These are phyloP conservation scores for Rhagoletis pomonella DNA, from an alignment of 1,140 invertebrate genomes.

Conservation along the genomic window DNA sequence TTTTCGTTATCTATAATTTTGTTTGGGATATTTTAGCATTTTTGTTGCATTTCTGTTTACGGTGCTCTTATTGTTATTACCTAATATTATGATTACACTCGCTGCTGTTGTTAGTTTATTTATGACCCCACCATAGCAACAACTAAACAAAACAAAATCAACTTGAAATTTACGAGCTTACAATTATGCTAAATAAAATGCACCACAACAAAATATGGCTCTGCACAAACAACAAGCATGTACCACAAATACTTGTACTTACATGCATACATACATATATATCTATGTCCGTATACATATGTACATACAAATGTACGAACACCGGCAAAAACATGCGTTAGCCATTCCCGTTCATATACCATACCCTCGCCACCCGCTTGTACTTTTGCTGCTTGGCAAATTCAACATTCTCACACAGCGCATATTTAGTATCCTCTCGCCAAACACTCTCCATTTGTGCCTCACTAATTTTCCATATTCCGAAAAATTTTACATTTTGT, in stretches of 20 bases:
- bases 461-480: conserved; percentile 51
- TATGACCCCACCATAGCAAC: conserved; percentile 43
- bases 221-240: not conserved
- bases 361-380: not conserved
- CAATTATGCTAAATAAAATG: conserved; percentile 54
- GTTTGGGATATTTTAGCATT: conserved; percentile 19
- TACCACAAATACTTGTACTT: not conserved
- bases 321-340: not conserved
- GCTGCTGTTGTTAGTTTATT: conserved; percentile 24
- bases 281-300: not conserved
- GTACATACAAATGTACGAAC: not conserved
- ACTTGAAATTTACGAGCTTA: conserved; percentile 51
- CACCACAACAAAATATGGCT: conserved; percentile 1
- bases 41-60: not conserved
- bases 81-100: conserved; percentile 1
- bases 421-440: not conserved
- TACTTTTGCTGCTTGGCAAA: not conserved
- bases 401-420: not conserved
- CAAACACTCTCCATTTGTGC: not conserved
- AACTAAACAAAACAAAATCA: conserved; percentile 41
- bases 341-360: not conserved
- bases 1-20: conserved; percentile 30
- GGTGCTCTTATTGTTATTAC: conserved; percentile 40
- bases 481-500: conserved; percentile 49
- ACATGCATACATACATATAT: not conserved